phyloP scores from a whole-genome alignment of 2,888 invertebrate species.

The Orchestes rusci region DNA sequence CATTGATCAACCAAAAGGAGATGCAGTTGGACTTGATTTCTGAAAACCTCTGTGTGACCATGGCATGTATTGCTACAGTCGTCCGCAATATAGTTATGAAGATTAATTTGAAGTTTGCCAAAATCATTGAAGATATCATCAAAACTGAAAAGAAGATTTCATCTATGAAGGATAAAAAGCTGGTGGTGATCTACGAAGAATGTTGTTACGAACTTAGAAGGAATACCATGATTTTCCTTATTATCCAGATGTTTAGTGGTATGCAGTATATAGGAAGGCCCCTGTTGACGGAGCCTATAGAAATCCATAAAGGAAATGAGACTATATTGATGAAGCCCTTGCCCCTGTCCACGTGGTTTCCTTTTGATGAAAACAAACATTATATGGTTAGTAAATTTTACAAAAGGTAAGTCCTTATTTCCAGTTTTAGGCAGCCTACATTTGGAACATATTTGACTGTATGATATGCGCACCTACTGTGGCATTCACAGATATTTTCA shows the following conservation, averaged over 20 bases:
- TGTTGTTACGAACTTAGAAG: background rate
- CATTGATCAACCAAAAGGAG: too few relatives aligned
- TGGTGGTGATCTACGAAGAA: background rate
- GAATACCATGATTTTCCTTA: background rate
- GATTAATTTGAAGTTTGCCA: too few relatives aligned
- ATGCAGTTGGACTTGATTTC: too few relatives aligned
- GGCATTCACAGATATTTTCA: background rate
- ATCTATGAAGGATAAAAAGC: too few relatives aligned
- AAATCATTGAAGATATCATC: too few relatives aligned
- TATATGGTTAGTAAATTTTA: conserved; percentile 1
- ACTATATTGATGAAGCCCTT: background rate
- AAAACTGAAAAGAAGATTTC: too few relatives aligned
- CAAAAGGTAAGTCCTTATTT: background rate
- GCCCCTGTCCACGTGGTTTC: background rate
- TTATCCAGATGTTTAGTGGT: background rate
- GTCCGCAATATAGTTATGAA: too few relatives aligned
- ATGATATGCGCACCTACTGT: background rate
- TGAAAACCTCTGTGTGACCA: too few relatives aligned
- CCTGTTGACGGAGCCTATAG: background rate
- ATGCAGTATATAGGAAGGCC: background rate
- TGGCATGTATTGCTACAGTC: too few relatives aligned
- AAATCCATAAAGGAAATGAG: background rate
- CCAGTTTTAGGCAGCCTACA: background rate
- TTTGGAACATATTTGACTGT: background rate
- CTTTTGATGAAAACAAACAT: background rate